phyloP scores from a whole-genome alignment of 2,888 invertebrate species.

The Bembecia ichneumoniformis region DNA sequence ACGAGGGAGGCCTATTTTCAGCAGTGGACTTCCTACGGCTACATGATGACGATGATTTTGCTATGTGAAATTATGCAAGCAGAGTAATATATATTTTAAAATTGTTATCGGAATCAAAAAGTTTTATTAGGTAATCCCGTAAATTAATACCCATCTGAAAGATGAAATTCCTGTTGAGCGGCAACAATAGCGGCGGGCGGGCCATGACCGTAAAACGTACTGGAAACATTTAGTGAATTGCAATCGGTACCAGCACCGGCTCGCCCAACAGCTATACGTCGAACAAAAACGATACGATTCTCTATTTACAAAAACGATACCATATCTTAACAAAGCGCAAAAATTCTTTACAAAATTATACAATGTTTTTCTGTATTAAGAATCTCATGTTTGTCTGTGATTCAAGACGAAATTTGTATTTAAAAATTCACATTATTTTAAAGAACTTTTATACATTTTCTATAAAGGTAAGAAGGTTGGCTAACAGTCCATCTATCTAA shows the following conservation, averaged over 20 bases:
- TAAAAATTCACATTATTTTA: too few relatives aligned
- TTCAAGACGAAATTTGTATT: too few relatives aligned
- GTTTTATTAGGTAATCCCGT: slow-evolving; percentile 25
- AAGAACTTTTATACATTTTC: too few relatives aligned
- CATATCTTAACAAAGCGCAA: not conserved
- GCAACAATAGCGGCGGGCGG: slow-evolving; percentile 33
- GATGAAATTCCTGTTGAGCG: slow-evolving; percentile 28
- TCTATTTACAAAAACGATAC: not conserved
- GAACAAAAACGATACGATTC: slow-evolving; percentile 20
- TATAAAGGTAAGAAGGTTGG: too few relatives aligned
- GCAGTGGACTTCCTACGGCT: too few relatives aligned
- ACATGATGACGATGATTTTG: too few relatives aligned
- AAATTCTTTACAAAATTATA: too few relatives aligned
- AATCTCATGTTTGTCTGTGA: too few relatives aligned
- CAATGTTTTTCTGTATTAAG: too few relatives aligned
- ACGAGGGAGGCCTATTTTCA: too few relatives aligned
- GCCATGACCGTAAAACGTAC: slow-evolving; percentile 18
- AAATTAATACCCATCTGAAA: slow-evolving; percentile 31
- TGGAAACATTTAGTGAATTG: slow-evolving; percentile 26
- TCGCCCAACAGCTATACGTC: slow-evolving; percentile 19
- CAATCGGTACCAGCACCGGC: slow-evolving; percentile 12
- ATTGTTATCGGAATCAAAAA: not conserved
- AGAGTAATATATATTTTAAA: not conserved
- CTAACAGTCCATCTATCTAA: too few relatives aligned
- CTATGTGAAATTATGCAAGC: too few relatives aligned